Conservation (phyloP, 2,888 invertebrate genomes). For the Dasysyrphus albostriatus region DNA sequence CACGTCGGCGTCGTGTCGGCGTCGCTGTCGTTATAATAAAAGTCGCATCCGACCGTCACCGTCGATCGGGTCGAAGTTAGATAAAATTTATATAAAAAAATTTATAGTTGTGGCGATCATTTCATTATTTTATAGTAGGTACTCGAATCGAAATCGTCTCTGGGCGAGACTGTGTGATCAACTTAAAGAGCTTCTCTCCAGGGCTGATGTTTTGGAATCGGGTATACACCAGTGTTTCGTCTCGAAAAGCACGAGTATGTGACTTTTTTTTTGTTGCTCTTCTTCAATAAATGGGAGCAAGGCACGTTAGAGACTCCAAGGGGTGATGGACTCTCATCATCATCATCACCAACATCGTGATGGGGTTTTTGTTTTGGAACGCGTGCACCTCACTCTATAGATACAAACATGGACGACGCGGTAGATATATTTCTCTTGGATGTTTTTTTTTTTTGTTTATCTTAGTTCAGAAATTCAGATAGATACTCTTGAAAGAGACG, state of each 20-base stretch:
- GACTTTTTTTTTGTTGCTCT: constrained; percentile 1
- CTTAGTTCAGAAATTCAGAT: constrained; percentile 52
- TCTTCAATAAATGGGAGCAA: not conserved
- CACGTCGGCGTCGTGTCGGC: not conserved
- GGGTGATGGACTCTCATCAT: constrained; percentile 34
- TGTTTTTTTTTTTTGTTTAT: constrained; percentile 12
- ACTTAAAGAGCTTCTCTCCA: constrained; percentile 42
- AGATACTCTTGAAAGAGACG: constrained; percentile 53
- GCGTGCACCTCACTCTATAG: constrained; percentile 28
- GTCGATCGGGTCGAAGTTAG: constrained; percentile 63
- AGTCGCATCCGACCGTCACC: constrained; percentile 52
- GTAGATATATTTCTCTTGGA: constrained; percentile 31
- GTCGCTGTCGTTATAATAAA: constrained; percentile 10
- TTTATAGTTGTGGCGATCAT: constrained; percentile 61
- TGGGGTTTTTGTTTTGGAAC: constrained; percentile 26
- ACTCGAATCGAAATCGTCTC: constrained; percentile 18
- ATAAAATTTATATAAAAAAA: constrained; percentile 43
- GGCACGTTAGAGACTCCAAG: constrained; percentile 9
- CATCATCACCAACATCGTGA: constrained; percentile 1
- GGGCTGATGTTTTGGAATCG: constrained; percentile 54
- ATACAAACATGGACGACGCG: constrained; percentile 14
- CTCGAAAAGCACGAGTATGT: constrained; percentile 3
- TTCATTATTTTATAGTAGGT: constrained; percentile 61
- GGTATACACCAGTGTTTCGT: not conserved
- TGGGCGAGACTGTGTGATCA: constrained; percentile 36